Percentiles rank a stretch among this genome's conserved stretches.
These are phyloP conservation scores for Phyllostomus hastatus DNA, from an alignment of 2,113 vertebrate species.

Conservation along the genomic window DNA sequence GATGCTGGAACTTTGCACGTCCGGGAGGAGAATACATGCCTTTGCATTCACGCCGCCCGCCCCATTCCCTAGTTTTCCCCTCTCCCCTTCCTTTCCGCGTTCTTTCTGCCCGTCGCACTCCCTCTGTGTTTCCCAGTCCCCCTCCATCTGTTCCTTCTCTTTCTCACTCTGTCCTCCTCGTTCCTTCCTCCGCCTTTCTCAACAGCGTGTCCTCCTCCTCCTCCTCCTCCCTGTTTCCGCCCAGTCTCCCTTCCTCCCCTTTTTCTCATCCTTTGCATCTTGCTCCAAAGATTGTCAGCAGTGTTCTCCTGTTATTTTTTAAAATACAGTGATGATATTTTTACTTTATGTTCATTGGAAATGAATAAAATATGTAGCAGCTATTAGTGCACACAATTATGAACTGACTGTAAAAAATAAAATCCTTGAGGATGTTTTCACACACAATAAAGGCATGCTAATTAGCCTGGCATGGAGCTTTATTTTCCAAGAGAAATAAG, in stretches of 20 bases:
- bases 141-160: not conserved
- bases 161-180: not conserved
- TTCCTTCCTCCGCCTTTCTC: not conserved
- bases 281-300: not conserved
- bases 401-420: constrained; percentile 62
- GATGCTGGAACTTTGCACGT: not conserved
- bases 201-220: not conserved
- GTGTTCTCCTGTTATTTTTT: constrained; percentile 62
- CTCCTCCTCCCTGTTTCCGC: not conserved
- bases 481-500: constrained; percentile 24
- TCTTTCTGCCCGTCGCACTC: not conserved
- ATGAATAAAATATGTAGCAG: constrained; percentile 80
- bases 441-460: constrained; percentile 55
- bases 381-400: constrained; percentile 71
- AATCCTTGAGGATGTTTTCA: constrained; percentile 76
- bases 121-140: rapidly evolving
- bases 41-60: not conserved
- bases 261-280: not conserved
- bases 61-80: not conserved
- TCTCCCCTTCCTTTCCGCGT: not conserved
- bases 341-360: constrained; percentile 76
- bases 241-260: rapidly evolving
- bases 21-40: not conserved
- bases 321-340: constrained; percentile 59
- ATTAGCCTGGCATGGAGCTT: constrained; percentile 56